Percentiles rank a stretch among this genome's conserved stretches.
phyloP scores from a whole-genome alignment of 2,113 vertebrate genomes.

The Genyomyrus donnyi region DNA sequence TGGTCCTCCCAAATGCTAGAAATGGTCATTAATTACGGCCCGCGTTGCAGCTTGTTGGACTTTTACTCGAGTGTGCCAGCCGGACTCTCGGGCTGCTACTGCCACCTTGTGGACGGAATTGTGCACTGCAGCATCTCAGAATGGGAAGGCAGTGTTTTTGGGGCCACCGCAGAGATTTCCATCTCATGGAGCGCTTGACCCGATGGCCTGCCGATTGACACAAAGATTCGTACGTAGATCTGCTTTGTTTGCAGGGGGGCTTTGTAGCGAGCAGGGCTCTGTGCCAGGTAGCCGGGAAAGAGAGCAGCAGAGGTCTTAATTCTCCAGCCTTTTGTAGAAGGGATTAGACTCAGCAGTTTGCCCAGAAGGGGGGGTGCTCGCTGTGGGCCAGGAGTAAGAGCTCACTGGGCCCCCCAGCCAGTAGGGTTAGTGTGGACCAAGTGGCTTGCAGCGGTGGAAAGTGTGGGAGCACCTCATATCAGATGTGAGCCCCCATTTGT shows the following conservation, averaged over 20 bases:
- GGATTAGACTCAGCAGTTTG: constrained; percentile 1
- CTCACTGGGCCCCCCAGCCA: not conserved
- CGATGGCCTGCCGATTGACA: not conserved
- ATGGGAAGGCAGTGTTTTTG: not conserved
- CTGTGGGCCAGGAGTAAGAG: not conserved
- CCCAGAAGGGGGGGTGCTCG: not conserved
- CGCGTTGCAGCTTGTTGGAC: constrained; percentile 14
- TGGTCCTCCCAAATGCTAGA: constrained; percentile 57
- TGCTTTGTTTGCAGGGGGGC: not conserved
- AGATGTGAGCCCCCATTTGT: not conserved
- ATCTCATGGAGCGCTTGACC: not conserved
- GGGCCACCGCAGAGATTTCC: not conserved
- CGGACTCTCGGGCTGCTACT: not conserved
- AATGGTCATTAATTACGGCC: constrained; percentile 60
- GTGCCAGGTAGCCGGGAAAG: not conserved
- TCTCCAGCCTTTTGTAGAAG: not conserved
- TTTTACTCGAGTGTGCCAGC: not conserved
- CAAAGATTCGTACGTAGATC: not conserved
- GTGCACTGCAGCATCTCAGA: not conserved
- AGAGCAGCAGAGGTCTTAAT: not conserved
- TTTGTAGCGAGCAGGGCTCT: not conserved
- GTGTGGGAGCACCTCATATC: not conserved
- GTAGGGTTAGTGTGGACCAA: not conserved
- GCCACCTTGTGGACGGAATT: not conserved
- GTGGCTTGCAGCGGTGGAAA: not conserved